Base-by-base conservation (phyloP, 2,797 vertebrate species). In the Danio tinwini region DNA sequence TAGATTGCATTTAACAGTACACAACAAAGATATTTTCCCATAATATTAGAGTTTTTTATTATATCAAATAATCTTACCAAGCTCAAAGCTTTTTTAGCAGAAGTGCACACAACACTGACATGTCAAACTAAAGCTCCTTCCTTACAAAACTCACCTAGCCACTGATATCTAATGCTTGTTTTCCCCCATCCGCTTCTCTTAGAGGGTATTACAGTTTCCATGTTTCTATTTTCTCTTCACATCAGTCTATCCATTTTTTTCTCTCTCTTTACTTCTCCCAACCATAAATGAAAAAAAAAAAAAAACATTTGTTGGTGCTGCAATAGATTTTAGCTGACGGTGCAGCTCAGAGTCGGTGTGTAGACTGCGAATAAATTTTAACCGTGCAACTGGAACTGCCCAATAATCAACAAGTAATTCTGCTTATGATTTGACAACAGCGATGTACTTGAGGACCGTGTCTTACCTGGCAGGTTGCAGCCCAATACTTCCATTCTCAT, bases 401-500 rank as follows among this genome's bases (percentile, higher is more conserved):
- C 64, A 39, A 50, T 69, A 21, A 59, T 19, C 75, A 49, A 2
- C n/a, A 6, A 39, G 64, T 40, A 61, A 61, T 50, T 42, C 16
- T 42, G 7, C 7, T 64, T 11, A 44, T 39, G 42, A 42, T 61
- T 69, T 52, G 29, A 70, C 29, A 21, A 68, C 44, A 67, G 40
- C 37, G n/a, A 19, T 40, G 42, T 68, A 16, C 39, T 7, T 12
- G 44, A 50, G 45, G 6, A 19, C 19, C 0, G 55, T 52, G 44
- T 84, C 94, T 89, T 92, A 99, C 98, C 98, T 92, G 96, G 96
- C 93, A 96, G 95, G 84, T 96, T 96, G 59, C 98, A 99, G 84
- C 97, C 98, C 71, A 99, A 91, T n/a, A 98, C 94, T 87, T 99
- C 98, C 88, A 96, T 90, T 74, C 98, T 95, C 97, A 99, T 98